A percentile compares a stretch with the other conserved stretches of the same genome.
Conservation (phyloP, 2,888 invertebrate genomes). For the Nomada ferruginata region DNA sequence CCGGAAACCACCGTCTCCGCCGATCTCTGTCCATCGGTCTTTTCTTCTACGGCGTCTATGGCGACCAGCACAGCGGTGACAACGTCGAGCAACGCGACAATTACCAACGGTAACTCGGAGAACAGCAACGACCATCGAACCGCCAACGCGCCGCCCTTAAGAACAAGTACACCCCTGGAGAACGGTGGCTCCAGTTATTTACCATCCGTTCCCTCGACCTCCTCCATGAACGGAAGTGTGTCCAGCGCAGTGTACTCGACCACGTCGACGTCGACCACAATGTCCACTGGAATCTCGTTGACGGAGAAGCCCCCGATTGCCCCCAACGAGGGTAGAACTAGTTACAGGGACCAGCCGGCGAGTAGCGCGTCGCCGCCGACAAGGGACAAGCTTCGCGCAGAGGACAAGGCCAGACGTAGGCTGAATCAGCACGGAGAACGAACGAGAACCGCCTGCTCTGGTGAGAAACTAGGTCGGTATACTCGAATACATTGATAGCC, state of each 20-base stretch:
- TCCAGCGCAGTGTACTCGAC: constrained; percentile 50
- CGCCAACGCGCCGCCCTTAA: constrained; percentile 69
- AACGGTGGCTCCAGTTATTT: constrained; percentile 71
- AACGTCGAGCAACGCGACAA: constrained; percentile 80
- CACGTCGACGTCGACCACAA: constrained; percentile 49
- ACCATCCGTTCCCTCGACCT: constrained; percentile 57
- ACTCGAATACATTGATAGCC: background rate
- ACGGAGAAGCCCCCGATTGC: constrained; percentile 79
- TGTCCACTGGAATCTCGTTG: constrained; percentile 51
- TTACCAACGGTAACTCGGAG: constrained; percentile 72
- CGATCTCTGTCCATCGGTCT: constrained; percentile 69
- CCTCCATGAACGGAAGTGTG: constrained; percentile 66
- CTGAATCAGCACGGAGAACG: constrained; percentile 78
- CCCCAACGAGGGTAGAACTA: constrained; percentile 67
- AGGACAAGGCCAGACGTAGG: constrained; percentile 88
- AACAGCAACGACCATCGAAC: constrained; percentile 61
- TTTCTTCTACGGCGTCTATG: constrained; percentile 65
- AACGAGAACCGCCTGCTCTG: constrained; percentile 63
- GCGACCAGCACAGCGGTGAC: constrained; percentile 58
- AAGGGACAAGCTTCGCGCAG: constrained; percentile 91
- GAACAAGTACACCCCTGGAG: constrained; percentile 71
- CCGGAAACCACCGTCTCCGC: constrained; percentile 69
- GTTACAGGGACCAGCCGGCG: constrained; percentile 88
- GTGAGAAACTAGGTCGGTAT: constrained; percentile 80
- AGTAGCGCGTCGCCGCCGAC: constrained; percentile 93